phyloP scores from a whole-genome alignment of 1,140 invertebrate species.

The Megalonaias nervosa region DNA sequence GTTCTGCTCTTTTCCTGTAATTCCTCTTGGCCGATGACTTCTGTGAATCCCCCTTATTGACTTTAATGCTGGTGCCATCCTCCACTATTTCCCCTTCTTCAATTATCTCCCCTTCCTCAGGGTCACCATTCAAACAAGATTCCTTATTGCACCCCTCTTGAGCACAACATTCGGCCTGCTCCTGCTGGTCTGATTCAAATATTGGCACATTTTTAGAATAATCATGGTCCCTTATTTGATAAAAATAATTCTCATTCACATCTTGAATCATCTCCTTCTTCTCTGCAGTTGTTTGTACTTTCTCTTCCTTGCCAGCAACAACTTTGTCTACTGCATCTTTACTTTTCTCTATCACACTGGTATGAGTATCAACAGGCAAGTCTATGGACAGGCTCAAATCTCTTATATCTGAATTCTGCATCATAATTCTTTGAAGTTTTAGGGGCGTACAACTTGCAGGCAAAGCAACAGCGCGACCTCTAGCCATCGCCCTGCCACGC shows the following conservation, averaged over 20 bases:
- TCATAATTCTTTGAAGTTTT: slow-evolving; percentile 35
- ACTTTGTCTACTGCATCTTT: not conserved
- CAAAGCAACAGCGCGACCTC: slow-evolving; percentile 59
- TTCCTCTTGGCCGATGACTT: slow-evolving; percentile 20
- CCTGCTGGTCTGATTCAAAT: slow-evolving; percentile 27
- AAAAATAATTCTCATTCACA: slow-evolving; percentile 25
- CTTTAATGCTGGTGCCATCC: slow-evolving; percentile 56
- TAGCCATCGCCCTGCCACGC: slow-evolving; percentile 59
- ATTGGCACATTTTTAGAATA: slow-evolving; percentile 69
- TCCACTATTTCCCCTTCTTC: slow-evolving; percentile 58
- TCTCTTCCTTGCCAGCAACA: not conserved
- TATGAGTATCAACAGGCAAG: not conserved
- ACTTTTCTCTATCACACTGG: slow-evolving; percentile 2
- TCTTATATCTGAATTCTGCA: slow-evolving; percentile 24
- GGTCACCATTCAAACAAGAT: slow-evolving; percentile 9
- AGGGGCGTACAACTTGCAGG: slow-evolving; percentile 32
- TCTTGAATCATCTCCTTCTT: not conserved
- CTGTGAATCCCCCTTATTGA: slow-evolving; percentile 51
- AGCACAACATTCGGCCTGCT: not conserved
- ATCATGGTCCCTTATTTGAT: slow-evolving; percentile 69
- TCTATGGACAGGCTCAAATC: slow-evolving; percentile 4
- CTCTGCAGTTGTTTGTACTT: not conserved
- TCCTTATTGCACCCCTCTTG: not conserved
- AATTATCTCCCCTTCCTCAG: slow-evolving; percentile 20
- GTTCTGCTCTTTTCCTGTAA: slow-evolving; percentile 36